Evolutionary conservation across 1,140 invertebrate genomes (phyloP).

Genomic region (Pogonomyrmex barbatus): DNA sequence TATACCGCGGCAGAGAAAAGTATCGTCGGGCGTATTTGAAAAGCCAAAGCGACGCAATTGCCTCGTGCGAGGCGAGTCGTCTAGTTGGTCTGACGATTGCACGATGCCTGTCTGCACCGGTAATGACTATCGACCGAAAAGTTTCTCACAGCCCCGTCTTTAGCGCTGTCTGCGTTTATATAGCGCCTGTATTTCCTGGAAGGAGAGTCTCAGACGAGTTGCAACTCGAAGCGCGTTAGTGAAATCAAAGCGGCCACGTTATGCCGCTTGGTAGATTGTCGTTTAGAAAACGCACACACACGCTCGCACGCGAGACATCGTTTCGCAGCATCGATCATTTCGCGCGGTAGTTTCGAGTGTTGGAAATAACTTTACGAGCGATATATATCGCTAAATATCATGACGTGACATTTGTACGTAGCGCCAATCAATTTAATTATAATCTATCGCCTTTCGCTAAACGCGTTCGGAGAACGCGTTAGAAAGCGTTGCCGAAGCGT

Average conservation of each 20-base stretch:
- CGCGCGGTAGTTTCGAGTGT: background rate
- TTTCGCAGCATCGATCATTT: constrained; percentile 41
- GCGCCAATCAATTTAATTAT: constrained; percentile 19
- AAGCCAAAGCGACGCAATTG: background rate
- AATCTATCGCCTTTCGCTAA: background rate
- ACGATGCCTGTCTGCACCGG: constrained; percentile 34
- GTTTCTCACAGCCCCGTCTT: constrained; percentile 56
- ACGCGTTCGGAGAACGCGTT: background rate
- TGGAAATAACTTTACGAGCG: constrained; percentile 2
- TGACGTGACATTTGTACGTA: background rate
- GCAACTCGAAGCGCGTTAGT: background rate
- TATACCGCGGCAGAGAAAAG: constrained; percentile 35
- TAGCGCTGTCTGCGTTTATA: constrained; percentile 35
- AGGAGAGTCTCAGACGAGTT: background rate
- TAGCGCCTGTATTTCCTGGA: constrained; percentile 39
- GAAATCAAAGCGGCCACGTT: constrained; percentile 45
- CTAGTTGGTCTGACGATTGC: constrained; percentile 44
- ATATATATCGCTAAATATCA: background rate
- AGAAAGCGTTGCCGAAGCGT: background rate
- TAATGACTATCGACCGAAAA: constrained; percentile 62
- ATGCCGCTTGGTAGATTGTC: constrained; percentile 2
- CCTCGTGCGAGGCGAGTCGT: constrained; percentile 35
- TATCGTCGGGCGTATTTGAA: constrained; percentile 27
- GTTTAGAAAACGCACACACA: constrained; percentile 1
- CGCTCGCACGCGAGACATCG: constrained; percentile 3